Evolutionary conservation across 2,797 vertebrate species (phyloP), one percentile per base, ranked within the genome.

Genomic region (Pseudomugil tenellus): DNA sequence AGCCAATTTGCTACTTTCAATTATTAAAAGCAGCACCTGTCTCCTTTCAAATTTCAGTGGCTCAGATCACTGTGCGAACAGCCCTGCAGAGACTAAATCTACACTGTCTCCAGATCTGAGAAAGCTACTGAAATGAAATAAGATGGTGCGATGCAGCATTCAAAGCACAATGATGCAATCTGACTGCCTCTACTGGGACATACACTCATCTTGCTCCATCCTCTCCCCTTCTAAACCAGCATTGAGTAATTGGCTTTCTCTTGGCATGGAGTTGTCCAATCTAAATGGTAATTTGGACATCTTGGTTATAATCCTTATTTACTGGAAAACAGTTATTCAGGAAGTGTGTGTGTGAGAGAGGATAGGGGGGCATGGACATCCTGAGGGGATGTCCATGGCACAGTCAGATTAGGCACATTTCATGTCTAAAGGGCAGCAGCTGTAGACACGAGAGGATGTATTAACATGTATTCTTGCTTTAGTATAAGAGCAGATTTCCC

Each of bases 211-310:
- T 66, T 56, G 63, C 17, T 65, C 75, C n/a, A 16, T 71, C n/a
- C 67, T 52, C 53, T 76, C 74, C 59, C 70, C 65, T 63, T 68
- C 72, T 34, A 77, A 78, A 76, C 34, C 51, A 70, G 81, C 57
- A 72, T 75, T 77, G 80, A 84, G 84, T 85, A 90, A 90, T 87
- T 85, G 88, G 81, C 85, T 90, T 86, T 90, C 79, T 88, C 76
- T 86, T 91, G 87, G 90, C 85, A 80, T 84, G 61, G 53, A 67
- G 80, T 66, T 76, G 82, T 91, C 86, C 92, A 93, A 94, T 94
- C 90, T 93, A 93, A 93, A 94, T 93, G 92, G 90, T 92, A 93
- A 94, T 94, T 87, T 84, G 43, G 59, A 72, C 70, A 76, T 72
- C 72, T 86, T 74, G 56, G 81, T 81, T 72, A 73, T 66, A 70